phyloP scores from a whole-genome alignment of 1,140 invertebrate species.

The Ruditapes philippinarum region DNA sequence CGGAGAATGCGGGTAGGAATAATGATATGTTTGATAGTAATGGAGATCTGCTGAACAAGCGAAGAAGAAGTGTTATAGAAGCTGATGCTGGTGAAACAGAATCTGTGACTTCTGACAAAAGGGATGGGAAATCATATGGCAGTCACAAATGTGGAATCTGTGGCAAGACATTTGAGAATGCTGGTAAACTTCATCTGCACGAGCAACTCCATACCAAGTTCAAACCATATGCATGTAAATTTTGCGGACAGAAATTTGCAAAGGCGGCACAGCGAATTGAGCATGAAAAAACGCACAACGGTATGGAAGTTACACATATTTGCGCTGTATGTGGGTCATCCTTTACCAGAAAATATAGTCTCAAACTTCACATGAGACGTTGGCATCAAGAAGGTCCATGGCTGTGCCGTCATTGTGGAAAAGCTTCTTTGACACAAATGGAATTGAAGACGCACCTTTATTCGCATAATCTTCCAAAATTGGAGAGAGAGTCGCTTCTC shows the following conservation, averaged over 20 bases:
- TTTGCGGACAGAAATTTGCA: slow-evolving; percentile 80
- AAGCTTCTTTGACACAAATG: slow-evolving; percentile 70
- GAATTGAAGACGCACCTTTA: slow-evolving; percentile 79
- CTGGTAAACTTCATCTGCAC: slow-evolving; percentile 76
- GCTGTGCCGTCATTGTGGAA: slow-evolving; percentile 88
- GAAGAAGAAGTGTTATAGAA: slow-evolving; percentile 32
- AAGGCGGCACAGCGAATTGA: slow-evolving; percentile 76
- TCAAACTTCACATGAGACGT: slow-evolving; percentile 87
- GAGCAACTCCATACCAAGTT: slow-evolving; percentile 80
- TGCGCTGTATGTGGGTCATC: slow-evolving; percentile 89
- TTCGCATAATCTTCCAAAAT: slow-evolving; percentile 75
- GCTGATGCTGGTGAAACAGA: slow-evolving; percentile 44
- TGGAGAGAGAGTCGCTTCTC: slow-evolving; percentile 76
- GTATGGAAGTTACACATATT: slow-evolving; percentile 87
- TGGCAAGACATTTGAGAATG: slow-evolving; percentile 74
- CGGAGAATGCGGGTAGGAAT: not conserved
- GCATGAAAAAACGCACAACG: slow-evolving; percentile 79
- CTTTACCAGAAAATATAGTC: slow-evolving; percentile 88
- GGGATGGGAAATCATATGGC: slow-evolving; percentile 49
- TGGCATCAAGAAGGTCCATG: slow-evolving; percentile 87
- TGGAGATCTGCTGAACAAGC: slow-evolving; percentile 54
- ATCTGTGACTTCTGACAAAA: slow-evolving; percentile 55
- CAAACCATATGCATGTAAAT: slow-evolving; percentile 79
- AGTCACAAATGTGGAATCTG: slow-evolving; percentile 79
- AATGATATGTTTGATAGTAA: slow-evolving; percentile 39